A percentile compares a stretch with the other conserved stretches of the same genome.
These are phyloP conservation scores for Eupleurogrammus muticus DNA, from an alignment of 2,797 vertebrate species.

Conservation along the genomic window DNA sequence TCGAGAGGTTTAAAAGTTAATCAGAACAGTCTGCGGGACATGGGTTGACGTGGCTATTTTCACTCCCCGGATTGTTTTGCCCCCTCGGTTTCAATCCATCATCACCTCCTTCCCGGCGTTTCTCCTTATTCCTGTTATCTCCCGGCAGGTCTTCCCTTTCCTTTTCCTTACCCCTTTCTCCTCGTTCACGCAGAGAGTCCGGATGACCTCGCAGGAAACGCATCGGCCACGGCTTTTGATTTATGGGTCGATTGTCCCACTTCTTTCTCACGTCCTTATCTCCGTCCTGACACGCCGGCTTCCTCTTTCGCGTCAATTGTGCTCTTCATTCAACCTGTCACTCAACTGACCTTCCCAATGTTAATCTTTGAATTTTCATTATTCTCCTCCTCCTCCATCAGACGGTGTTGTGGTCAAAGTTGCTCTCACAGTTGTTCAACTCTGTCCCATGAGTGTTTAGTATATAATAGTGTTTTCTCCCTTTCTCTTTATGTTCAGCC, in stretches of 20 bases:
- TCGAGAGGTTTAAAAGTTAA: conserved; percentile 40
- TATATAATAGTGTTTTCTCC: not conserved
- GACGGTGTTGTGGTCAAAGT: too few relatives aligned
- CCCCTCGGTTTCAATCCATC: conserved; percentile 11
- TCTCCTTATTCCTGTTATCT: conserved; percentile 33
- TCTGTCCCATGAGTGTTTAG: not conserved
- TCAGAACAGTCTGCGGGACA: conserved; percentile 57
- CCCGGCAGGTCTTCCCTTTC: conserved; percentile 36
- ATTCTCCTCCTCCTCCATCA: not conserved
- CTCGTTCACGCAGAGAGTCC: conserved; percentile 9
- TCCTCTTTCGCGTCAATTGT: conserved; percentile 13
- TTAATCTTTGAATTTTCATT: not conserved
- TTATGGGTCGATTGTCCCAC: conserved; percentile 22
- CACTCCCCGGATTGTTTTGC: conserved; percentile 34
- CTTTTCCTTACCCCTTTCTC: conserved; percentile 38
- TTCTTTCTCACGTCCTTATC: conserved; percentile 30
- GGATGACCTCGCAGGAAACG: conserved; percentile 31
- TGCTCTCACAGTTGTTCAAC: not conserved
- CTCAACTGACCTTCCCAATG: not conserved
- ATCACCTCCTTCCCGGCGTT: not conserved
- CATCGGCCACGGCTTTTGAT: conserved; percentile 19
- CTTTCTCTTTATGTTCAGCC: conserved; percentile 48
- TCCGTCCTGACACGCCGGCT: conserved; percentile 6
- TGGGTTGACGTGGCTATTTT: conserved; percentile 1
- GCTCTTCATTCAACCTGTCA: conserved; percentile 12